These are phyloP conservation scores for Neosilurus mollespiculum DNA, from an alignment of 2,797 vertebrate genomes.

Conservation along the genomic window DNA sequence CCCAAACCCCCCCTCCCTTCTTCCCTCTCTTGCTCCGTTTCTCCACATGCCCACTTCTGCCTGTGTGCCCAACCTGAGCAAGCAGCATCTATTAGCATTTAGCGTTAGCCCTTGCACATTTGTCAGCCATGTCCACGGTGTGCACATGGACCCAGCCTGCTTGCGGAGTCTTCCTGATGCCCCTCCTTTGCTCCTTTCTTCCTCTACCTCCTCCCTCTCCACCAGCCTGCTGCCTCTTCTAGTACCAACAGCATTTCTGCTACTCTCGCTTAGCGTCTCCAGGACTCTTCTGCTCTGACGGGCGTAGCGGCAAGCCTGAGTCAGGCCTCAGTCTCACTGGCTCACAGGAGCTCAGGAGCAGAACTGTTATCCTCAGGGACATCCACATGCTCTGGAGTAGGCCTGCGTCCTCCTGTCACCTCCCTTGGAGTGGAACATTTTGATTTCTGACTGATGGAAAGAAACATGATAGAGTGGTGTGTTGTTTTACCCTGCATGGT, in stretches of 20 bases:
- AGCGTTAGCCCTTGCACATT: slow-evolving; percentile 41
- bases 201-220: slow-evolving; percentile 35
- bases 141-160: slow-evolving; percentile 51
- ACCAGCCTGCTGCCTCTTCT: slow-evolving; percentile 47
- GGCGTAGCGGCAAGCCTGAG: slow-evolving; percentile 9
- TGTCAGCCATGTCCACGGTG: slow-evolving; percentile 44
- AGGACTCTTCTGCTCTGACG: slow-evolving; percentile 10
- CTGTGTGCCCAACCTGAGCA: slow-evolving; percentile 31
- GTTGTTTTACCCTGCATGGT: not conserved
- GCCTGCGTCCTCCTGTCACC: not conserved
- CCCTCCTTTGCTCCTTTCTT: slow-evolving; percentile 46
- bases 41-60: slow-evolving; percentile 43
- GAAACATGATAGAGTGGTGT: not conserved
- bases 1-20: slow-evolving; percentile 60
- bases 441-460: not conserved
- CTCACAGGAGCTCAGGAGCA: slow-evolving; percentile 8
- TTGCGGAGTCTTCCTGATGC: slow-evolving; percentile 54
- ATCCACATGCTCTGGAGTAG: not conserved
- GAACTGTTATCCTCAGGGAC: slow-evolving; percentile 15
- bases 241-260: slow-evolving; percentile 49
- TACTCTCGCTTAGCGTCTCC: slow-evolving; percentile 17
- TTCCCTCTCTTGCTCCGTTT: slow-evolving; percentile 63
- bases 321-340: slow-evolving; percentile 6
- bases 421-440: not conserved
- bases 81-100: slow-evolving; percentile 51